Conservation (phyloP, 2,888 invertebrate species). For the Meganola albula region DNA sequence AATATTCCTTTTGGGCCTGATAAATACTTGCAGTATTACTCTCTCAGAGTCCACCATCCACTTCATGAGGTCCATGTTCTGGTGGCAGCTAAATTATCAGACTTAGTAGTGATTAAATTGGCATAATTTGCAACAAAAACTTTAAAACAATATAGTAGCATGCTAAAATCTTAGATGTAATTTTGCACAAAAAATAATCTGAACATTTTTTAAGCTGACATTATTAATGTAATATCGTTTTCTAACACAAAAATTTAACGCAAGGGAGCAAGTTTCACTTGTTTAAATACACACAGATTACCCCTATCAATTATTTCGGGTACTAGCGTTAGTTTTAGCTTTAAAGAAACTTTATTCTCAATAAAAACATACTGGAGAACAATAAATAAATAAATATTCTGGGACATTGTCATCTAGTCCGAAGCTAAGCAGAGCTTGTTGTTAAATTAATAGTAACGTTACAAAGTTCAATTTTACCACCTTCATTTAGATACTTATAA, state of each 20-base stretch:
- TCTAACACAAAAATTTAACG: slow-evolving; percentile 13
- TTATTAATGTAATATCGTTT: slow-evolving; percentile 10
- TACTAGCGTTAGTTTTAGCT: too few relatives aligned
- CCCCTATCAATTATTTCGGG: slow-evolving; percentile 4
- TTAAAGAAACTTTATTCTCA: too few relatives aligned
- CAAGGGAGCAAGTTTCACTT: slow-evolving; percentile 9
- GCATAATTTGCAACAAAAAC: slow-evolving; percentile 18
- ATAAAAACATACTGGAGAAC: too few relatives aligned
- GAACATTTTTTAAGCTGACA: slow-evolving; percentile 2
- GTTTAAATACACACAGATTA: slow-evolving; percentile 4
- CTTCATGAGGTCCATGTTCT: slow-evolving; percentile 17
- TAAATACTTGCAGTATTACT: slow-evolving; percentile 14
- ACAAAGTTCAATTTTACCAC: too few relatives aligned
- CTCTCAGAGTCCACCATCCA: too few relatives aligned
- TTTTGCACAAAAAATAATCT: slow-evolving; percentile 12
- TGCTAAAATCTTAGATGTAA: slow-evolving; percentile 14
- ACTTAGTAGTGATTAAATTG: slow-evolving; percentile 16
- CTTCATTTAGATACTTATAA: too few relatives aligned
- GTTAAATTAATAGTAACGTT: too few relatives aligned
- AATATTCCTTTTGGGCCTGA: slow-evolving; percentile 18
- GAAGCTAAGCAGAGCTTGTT: too few relatives aligned
- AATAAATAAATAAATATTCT: too few relatives aligned
- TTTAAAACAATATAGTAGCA: slow-evolving; percentile 5
- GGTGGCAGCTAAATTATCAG: slow-evolving; percentile 22
- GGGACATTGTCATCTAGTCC: too few relatives aligned